Evolutionary conservation across 2,797 vertebrate species (phyloP).

Genomic region (Sitta carolinensis): DNA sequence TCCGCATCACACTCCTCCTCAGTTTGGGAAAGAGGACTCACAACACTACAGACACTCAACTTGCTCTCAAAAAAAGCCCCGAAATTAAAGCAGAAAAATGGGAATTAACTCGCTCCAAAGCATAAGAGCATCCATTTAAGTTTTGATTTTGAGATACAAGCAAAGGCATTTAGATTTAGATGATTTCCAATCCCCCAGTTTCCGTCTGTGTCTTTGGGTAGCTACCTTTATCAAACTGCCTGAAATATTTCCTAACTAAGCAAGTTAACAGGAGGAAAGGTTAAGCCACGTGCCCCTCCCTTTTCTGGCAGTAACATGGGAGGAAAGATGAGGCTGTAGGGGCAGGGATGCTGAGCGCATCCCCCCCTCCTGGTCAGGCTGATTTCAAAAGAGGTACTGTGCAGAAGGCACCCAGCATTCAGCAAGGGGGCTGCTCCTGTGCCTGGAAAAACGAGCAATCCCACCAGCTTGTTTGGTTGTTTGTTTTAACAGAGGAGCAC

Average conservation of each 20-base stretch:
- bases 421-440: neutral
- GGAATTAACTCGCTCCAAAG: neutral
- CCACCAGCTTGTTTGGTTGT: neutral
- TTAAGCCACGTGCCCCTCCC: neutral
- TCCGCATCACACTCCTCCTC: neutral
- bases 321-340: accelerated
- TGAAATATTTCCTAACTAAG: neutral
- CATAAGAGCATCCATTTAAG: neutral
- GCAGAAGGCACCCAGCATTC: neutral
- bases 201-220: neutral
- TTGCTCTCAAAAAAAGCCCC: neutral
- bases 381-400: neutral
- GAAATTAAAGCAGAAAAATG: neutral
- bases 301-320: neutral
- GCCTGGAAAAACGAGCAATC: neutral
- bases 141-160: neutral
- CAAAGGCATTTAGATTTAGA: neutral
- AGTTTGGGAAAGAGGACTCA: neutral
- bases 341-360: neutral
- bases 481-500: neutral
- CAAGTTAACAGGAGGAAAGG: neutral
- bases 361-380: neutral
- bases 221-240: neutral
- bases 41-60: neutral
- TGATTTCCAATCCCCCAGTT: neutral